Base-by-base conservation (phyloP, 2,797 vertebrate genomes). In the Chromobotia macracanthus region DNA sequence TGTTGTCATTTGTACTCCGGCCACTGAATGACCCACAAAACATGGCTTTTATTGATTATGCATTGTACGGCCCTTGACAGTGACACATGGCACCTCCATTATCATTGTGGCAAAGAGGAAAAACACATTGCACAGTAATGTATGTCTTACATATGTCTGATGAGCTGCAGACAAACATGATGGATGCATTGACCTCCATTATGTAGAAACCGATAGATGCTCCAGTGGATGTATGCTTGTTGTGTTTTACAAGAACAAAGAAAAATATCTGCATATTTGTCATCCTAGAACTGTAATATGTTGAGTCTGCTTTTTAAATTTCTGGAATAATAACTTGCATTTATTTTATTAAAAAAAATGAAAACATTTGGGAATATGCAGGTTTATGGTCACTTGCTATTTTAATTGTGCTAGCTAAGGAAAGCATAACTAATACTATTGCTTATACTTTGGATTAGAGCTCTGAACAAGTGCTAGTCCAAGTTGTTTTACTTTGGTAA, bases 1-100 rank as follows among this genome's bases (percentile, higher is more conserved):
- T 80, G 88, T 89, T 87, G 86, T 92, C 90, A 89, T 92, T 92
- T 90, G 86, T 80, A 71, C 87, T 63, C 69, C 65, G 82, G 85
- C 86, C 84, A 84, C 31, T 19, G 83, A 82, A 80, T 86, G 83
- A 88, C 89, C 85, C 82, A 60, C 81, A 28, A 69, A 81, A 87
- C 87, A 84, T 81, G 85, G 65, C 77, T 83, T 21, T 46, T 85
- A 93, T 94, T 48, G 91, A 93, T 92, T 90, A 86, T 50, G 72
- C 75, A 87, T 89, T 87, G 81, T 72, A 64, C n/a, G 9, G 75
- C 0, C 53, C 38, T 12, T 78, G 85, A 84, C 83, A 69, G 74
- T 89, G 90, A 92, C 87, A 38, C 83, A 89, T 83, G 70, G 72
- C 80, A 78, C 46, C 13, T 61, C 74, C 21, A 63, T 67, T 84